Base-by-base conservation (phyloP, 1,140 invertebrate species). In the Drosophila lini region DNA sequence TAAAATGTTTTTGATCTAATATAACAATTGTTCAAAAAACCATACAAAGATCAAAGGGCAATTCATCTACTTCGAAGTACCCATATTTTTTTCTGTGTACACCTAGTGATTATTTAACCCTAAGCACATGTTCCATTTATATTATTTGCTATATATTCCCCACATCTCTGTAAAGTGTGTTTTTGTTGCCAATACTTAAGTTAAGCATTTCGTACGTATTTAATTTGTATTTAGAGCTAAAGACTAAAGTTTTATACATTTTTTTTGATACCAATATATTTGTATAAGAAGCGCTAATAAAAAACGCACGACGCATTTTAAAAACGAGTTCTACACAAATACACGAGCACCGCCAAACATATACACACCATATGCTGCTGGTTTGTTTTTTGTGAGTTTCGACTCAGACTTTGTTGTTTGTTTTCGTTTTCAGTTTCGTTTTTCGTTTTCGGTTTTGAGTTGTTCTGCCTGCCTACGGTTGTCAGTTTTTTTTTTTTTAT, bases 301-400 rank as follows among this genome's bases (percentile, higher is more conserved):
- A 81, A 73, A 81, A 79, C 79, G 65, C 79, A 79, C 82, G 65
- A 85, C 83, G 79, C 79, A 85, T 86, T 82, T 73, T 42, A 73
- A 80, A 86, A 86, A 71, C 82, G 57, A 80, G 82, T 86, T 86
- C 81, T 70, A 73, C 62, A 34, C 56, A 74, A 48, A 65, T 28
- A 73, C 40, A 47, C 13, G 36, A 28, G 47, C 36, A 64, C 5
- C 38, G 40, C 9, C 41, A 28, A 11, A 50, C 31, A 50, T 38
- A 68, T 32, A 48, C 28, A 42, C 6, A 55, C 9, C 36, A 44
- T 62, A 63, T 68, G 50, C 31, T 71, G 42, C 48, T 32, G 48
- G 19, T 8, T 34, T 11, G 4, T 32, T 19, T 32, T 57, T 41
- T 59, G 40, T 63, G 16, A 15, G 44, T 47, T 28, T 47, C 45